phyloP scores from a whole-genome alignment of 2,113 vertebrate genomes.

The Puffinus mauretanicus region DNA sequence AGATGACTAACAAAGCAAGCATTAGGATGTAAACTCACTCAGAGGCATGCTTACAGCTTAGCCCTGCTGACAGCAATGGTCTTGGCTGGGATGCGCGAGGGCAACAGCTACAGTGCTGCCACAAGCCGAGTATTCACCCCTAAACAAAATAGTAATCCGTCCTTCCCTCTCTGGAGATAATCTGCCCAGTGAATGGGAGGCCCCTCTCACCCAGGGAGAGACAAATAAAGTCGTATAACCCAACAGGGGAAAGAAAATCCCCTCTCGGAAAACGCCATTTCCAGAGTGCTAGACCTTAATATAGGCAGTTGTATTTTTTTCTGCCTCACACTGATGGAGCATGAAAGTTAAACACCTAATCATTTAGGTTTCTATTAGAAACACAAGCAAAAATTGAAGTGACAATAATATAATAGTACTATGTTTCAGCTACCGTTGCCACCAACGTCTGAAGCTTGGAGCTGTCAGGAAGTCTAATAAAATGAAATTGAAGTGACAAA shows the following conservation, averaged over 20 bases:
- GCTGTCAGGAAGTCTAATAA: slow-evolving; percentile 1
- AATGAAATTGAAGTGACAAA: background rate
- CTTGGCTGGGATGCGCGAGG: background rate
- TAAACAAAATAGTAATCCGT: background rate
- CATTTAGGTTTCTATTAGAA: slow-evolving; percentile 35
- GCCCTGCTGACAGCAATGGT: background rate
- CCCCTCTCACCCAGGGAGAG: background rate
- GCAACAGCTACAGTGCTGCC: background rate
- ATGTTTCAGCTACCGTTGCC: background rate
- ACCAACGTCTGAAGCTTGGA: background rate
- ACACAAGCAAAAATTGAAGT: background rate
- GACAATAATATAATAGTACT: background rate
- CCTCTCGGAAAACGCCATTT: background rate
- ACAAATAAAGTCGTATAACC: background rate
- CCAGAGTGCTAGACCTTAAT: background rate
- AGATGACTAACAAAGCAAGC: background rate
- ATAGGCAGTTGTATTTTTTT: background rate
- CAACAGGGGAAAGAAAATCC: background rate
- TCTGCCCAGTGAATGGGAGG: background rate
- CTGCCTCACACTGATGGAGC: background rate
- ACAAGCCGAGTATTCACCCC: background rate
- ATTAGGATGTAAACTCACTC: background rate
- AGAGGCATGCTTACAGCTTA: background rate
- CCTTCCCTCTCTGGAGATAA: background rate
- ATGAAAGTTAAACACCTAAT: slow-evolving; percentile 27